Evolutionary conservation across 2,888 invertebrate genomes (phyloP), one percentile per base, ranked within the genome.

Genomic region (Pseudanteris insignis): DNA sequence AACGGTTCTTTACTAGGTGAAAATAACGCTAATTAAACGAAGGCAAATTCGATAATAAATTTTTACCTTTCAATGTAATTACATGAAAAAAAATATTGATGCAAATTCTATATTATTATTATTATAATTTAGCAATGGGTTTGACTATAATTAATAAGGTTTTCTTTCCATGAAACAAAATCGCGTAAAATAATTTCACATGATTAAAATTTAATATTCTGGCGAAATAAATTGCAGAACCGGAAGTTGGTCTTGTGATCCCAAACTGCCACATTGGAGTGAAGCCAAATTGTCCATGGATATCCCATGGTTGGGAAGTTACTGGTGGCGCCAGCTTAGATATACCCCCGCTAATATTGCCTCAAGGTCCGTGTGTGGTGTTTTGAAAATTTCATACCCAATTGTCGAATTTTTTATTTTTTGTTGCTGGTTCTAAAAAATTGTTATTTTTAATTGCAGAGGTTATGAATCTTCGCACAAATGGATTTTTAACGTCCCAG

Each of bases 211-310:
- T n/a, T n/a, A n/a, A n/a, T n/a, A n/a, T n/a, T n/a, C n/a, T n/a
- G n/a, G n/a, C n/a, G n/a, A n/a, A n/a, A n/a, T n/a, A n/a, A n/a
- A n/a, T n/a, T n/a, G n/a, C n/a, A n/a, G n/a, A n/a, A n/a, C n/a
- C 65, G 26, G 54, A 61, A 59, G 46, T 67, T 41, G 58, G 65
- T 21, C 26, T 59, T 25, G 36, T 53, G 33, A 58, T 67, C 33
- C 62, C 62, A 8, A 64, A 63, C 38, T 67, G 67, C 50, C 64
- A 63, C 41, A 60, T 61, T 33, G 64, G 62, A 21, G 41, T 59
- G 15, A 62, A 51, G 46, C 63, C 61, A 40, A 61, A 59, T 38
- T 64, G 65, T 48, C 63, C 64, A 18, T 62, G 65, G 67, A 51
- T 51, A 34, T 54, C 51, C 11, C 47, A 55, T 21, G 61, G 21